These are phyloP conservation scores for Noctilio leporinus DNA, from an alignment of 2,113 vertebrate species.

Conservation along the genomic window DNA sequence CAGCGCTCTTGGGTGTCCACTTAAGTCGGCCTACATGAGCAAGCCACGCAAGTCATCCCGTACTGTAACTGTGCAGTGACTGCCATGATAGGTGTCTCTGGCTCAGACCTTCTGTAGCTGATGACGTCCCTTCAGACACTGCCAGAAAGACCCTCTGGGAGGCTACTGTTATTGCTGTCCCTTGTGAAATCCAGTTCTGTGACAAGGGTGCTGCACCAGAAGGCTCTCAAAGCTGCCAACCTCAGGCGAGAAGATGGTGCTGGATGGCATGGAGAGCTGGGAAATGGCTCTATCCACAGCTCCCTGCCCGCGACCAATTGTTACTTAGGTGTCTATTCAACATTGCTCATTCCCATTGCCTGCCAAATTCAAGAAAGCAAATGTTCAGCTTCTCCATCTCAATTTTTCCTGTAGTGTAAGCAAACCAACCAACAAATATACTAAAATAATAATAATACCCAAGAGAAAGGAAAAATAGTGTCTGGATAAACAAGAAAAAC, in stretches of 20 bases:
- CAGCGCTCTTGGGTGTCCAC: fast-evolving
- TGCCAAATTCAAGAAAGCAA: not conserved
- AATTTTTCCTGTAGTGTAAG: not conserved
- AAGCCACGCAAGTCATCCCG: not conserved
- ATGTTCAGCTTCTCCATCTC: not conserved
- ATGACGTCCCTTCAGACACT: not conserved
- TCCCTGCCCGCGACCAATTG: not conserved
- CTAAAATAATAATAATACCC: not conserved
- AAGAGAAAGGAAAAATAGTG: not conserved
- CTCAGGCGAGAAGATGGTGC: not conserved
- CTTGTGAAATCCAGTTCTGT: not conserved
- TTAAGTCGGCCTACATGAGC: not conserved
- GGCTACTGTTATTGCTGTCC: not conserved
- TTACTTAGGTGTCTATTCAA: not conserved
- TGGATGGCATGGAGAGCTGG: not conserved
- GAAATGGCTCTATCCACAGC: not conserved
- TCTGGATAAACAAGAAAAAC: not conserved
- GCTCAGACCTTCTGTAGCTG: not conserved
- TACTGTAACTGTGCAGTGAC: not conserved
- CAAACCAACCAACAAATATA: not conserved
- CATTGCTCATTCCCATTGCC: not conserved
- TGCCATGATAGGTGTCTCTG: not conserved
- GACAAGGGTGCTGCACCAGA: too few species aligned
- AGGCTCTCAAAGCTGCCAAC: not conserved
- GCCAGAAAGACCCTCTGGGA: not conserved